Evolutionary conservation across 2,888 invertebrate genomes (phyloP), one percentile per base, ranked within the genome.

Genomic region (Lamproptera curius): DNA sequence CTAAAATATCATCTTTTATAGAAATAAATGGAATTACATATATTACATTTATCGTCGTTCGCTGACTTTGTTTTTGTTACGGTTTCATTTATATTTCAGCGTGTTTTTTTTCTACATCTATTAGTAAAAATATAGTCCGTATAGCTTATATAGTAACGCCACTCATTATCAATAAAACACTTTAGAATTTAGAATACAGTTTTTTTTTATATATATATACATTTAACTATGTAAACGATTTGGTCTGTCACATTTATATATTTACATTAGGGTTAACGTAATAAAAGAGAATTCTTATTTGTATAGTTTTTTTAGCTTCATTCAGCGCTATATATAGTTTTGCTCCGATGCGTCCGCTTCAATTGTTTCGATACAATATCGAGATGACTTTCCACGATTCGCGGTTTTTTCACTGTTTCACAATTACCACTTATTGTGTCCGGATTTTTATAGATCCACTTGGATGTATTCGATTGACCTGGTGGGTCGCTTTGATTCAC

Each of bases 1-100:
- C 38, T 49, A 50, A 50, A 50, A 50, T 45, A 50, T 50, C 17
- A 28, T 50, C 41, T 50, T 20, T 46, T 42, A 51, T 48, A 42
- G 50, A 45, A 40, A 51, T 44, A 48, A 48, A 48, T 53, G 53
- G 51, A 53, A 53, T 49, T 40, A 38, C 20, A 47, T 42, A 42
- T 47, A 37, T 49, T 42, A 38, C 34, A 38, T 42, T 42, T 33
- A 48, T 16, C 42, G 46, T 38, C 31, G 31, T n/a, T n/a, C n/a
- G n/a, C n/a, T n/a, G n/a, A n/a, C n/a, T n/a, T n/a, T n/a, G n/a
- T n/a, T n/a, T n/a, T n/a, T n/a, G n/a, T n/a, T n/a, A n/a, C 23
- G 44, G 28, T 36, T 33, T 26, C 41, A 40, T 45, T 45, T 11
- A 41, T 49, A 49, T 51, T 36, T 31, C 45, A 13, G 28, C 39